Evolutionary conservation across 2,113 vertebrate species (phyloP), one percentile per base, ranked within the genome.

Genomic region (Irena cyanogastra): DNA sequence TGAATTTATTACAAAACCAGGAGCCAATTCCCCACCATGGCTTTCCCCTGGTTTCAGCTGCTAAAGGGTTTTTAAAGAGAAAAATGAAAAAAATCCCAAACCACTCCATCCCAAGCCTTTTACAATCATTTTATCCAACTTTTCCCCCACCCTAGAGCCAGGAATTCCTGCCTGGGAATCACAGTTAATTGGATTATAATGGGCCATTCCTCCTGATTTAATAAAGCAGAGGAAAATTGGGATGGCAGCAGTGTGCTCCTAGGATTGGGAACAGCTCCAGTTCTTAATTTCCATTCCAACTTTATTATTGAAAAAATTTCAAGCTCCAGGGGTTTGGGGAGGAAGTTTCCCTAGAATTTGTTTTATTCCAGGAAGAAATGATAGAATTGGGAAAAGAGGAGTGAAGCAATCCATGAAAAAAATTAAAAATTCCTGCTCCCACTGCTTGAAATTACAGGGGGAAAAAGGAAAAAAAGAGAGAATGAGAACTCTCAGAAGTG

Each of bases 181-280:
- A 80, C 44, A 82, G 92, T 74, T 97, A 97, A 98, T 98, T 95
- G 95, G 70, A 86, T 93, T 91, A 89, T 91, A 96, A 98, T 93
- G 66, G 93, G 66, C 64, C 81, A 64, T 93, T 92, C 68, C 49
- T 87, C 84, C 57, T 85, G 72, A 89, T 94, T 97, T 84, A 96
- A 94, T 63, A 92, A 41, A 66, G 70, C 75, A 15, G 42, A 83
- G 54, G 95, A 93, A 95, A 95, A 93, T 17, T 10, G 8, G 68
- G 44, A 54, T n/a, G 50, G 6, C 24, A 91, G 59, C 13, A 56
- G 72, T 45, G 79, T 30, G 86, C 81, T 56, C 80, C 41, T 10
- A 21, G 89, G 92, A 94, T 86, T 83, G 96, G 83, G 47, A 95
- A 95, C 71, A 83, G 83, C 91, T 93, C 93, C 13, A 89, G 79